phyloP scores from a whole-genome alignment of 1,140 invertebrate species.

The Sesamia nonagrioides region DNA sequence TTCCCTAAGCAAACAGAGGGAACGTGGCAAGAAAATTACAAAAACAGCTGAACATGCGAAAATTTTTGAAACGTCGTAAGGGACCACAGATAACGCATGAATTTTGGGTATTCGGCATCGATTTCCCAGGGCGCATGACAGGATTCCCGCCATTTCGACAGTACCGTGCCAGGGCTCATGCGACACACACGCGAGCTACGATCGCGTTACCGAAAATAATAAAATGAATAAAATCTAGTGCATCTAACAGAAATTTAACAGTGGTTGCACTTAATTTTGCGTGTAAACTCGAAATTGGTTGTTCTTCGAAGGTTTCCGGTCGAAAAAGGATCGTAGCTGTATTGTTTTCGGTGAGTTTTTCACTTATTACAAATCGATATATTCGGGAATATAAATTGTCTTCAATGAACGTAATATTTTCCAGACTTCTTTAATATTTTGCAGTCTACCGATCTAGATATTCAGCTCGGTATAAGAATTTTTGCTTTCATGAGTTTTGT shows the following conservation, averaged over 20 bases:
- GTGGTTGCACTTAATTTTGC: conserved; percentile 4
- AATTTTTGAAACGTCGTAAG: conserved; percentile 63
- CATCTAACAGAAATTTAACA: conserved; percentile 36
- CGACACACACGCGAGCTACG: conserved; percentile 46
- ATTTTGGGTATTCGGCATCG: conserved; percentile 67
- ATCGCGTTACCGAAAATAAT: conserved; percentile 2
- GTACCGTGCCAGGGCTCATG: conserved; percentile 65
- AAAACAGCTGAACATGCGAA: conserved; percentile 55
- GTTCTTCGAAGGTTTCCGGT: neutral
- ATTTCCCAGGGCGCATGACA: conserved; percentile 84
- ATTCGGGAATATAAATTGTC: conserved; percentile 48
- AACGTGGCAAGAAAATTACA: conserved; percentile 24
- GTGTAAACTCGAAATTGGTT: neutral
- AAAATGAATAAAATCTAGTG: conserved; percentile 42
- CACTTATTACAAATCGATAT: conserved; percentile 47
- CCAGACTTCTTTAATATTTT: conserved; percentile 20
- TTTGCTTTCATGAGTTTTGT: neutral
- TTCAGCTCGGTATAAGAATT: neutral
- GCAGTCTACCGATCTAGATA: neutral
- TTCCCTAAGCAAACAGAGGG: conserved; percentile 30
- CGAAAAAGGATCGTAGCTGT: neutral
- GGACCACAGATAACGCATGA: conserved; percentile 53
- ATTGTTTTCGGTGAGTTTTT: conserved; percentile 44
- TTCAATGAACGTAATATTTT: conserved; percentile 34
- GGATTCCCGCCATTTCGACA: conserved; percentile 77